Base-by-base conservation (phyloP, 2,113 vertebrate species). In the Rhinichthys klamathensis region DNA sequence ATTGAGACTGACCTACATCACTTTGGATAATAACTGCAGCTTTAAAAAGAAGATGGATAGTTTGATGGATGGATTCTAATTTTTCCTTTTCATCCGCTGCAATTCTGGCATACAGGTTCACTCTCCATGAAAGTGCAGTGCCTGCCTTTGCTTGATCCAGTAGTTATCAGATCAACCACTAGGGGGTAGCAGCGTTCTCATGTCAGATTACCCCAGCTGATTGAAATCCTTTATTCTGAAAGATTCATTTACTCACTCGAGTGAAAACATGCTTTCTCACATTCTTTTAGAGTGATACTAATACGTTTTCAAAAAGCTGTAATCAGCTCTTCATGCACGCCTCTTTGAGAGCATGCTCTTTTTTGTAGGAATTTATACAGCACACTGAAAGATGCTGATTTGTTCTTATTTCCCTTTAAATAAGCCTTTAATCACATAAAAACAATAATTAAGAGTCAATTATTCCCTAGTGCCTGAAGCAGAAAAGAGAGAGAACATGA, bases 351-450 rank as follows among this genome's bases (percentile, higher is more conserved):
- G 78, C 0, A 15, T 10, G 16, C 58, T 63, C 58, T 46, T 46
- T 73, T 69, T 35, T 46, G 79, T 35, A 35, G 18, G 46, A 51
- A 80, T 80, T 81, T 58, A 81, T 74, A 61, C 32, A 27, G 11
- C 21, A 84, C 13, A 54, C 83, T 35, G 8, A 78, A 78, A 58
- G 25, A 86, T 46, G 80, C 61, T 51, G 56, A 82, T 82, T 69
- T 82, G 77, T 49, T 80, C 54, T 80, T 41, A 70, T 85, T 86
- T 81, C 30, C 78, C 84, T 87, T 86, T 65, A 87, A 79, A 85
- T 73, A 85, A 44, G 83, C 65, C 54, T 80, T 16, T 73, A 10
- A 23, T 65, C 38, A 49, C 73, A 84, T 30, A 67, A 70, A 46
- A 84, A 84, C 82, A 81, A 82, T 77, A 82, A 86, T 81, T 84